A percentile compares a stretch with the other conserved stretches of the same genome.
These are phyloP conservation scores for Rambutsinella grinnellia DNA, from an alignment of 2,888 invertebrate genomes.

Conservation along the genomic window DNA sequence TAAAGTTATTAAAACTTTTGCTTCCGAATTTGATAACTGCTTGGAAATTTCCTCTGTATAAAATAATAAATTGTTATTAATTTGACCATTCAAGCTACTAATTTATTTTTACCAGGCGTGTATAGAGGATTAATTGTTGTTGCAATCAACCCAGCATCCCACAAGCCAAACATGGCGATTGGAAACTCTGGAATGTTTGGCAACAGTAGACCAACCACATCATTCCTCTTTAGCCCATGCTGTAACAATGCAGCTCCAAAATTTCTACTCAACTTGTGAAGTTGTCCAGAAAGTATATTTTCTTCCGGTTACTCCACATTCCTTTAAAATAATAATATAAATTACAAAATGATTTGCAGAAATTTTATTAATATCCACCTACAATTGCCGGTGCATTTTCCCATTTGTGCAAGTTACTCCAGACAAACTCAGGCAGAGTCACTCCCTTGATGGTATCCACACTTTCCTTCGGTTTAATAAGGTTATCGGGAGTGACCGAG, in stretches of 20 bases:
- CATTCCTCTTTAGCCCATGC: conserved; percentile 48
- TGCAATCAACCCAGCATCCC: conserved; percentile 63
- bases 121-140: conserved; percentile 67
- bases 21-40: conserved; percentile 76
- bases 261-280: conserved; percentile 59
- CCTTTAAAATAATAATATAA: conserved; percentile 45
- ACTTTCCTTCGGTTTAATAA: conserved; percentile 7
- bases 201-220: conserved; percentile 65
- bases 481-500: neutral
- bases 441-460: conserved; percentile 43
- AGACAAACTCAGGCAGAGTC: conserved; percentile 60
- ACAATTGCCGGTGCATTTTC: conserved; percentile 59
- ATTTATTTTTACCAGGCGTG: conserved; percentile 59
- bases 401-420: conserved; percentile 59
- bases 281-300: conserved; percentile 49
- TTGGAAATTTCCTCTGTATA: conserved; percentile 79
- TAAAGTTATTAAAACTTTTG: conserved; percentile 77
- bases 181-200: conserved; percentile 66
- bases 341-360: neutral
- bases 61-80: conserved; percentile 28
- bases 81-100: no score
- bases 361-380: conserved; percentile 17
- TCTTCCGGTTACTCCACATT: conserved; percentile 57
- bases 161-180: conserved; percentile 36
- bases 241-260: conserved; percentile 61